phyloP scores from a whole-genome alignment of 1,140 invertebrate genomes.

The Gyrodactylus bullatarudis region DNA sequence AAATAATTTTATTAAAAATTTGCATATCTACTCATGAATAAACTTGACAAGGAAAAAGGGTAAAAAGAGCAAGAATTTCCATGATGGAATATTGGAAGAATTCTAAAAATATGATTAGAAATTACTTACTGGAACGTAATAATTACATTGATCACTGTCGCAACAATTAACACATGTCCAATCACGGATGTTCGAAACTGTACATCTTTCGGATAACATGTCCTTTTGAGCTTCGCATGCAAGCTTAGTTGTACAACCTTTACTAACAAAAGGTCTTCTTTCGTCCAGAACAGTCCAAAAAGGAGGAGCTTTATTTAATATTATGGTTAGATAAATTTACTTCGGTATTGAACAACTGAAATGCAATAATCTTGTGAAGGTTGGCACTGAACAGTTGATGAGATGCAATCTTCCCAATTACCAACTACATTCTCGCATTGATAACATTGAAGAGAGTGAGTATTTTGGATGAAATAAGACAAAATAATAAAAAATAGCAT shows the following conservation, averaged over 20 bases:
- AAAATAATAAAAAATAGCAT: not conserved
- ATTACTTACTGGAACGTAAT: not conserved
- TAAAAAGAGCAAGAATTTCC: too few relatives aligned
- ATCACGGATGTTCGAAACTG: not conserved
- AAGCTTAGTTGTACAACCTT: constrained; percentile 3
- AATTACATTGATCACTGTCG: not conserved
- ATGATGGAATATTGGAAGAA: too few relatives aligned
- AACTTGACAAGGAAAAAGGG: too few relatives aligned
- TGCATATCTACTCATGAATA: too few relatives aligned
- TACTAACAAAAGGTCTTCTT: constrained; percentile 1
- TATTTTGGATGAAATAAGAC: not conserved
- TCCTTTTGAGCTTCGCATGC: not conserved
- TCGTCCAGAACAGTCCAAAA: constrained; percentile 3
- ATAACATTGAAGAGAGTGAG: constrained; percentile 3
- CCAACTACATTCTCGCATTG: constrained; percentile 6
- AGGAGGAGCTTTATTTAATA: not conserved
- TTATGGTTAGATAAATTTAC: not conserved
- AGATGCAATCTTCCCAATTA: constrained; percentile 3
- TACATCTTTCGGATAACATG: not conserved
- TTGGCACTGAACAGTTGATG: not conserved
- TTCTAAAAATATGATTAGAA: not conserved
- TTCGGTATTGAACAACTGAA: constrained; percentile 1
- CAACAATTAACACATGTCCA: constrained; percentile 5
- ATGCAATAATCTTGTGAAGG: constrained; percentile 6
- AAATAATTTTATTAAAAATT: too few relatives aligned